phyloP scores from a whole-genome alignment of 92 coral and sea anemone genomes.

The Pocillopora meandrina region DNA sequence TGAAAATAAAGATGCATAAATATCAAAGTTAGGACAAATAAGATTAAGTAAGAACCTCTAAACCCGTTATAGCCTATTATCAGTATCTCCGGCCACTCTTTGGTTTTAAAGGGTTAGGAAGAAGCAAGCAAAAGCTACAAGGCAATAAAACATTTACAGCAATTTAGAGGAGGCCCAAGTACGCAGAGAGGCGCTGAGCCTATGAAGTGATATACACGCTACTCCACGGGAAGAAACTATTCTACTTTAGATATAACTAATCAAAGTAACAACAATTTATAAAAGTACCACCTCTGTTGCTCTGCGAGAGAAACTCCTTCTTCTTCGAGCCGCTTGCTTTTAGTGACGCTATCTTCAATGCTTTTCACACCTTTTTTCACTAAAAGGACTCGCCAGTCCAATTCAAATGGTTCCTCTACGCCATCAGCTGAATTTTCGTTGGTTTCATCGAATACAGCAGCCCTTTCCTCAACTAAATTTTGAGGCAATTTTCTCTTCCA shows the following conservation, averaged over 20 bases:
- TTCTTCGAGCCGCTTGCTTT: conserved; percentile 72
- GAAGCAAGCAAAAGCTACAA: too few species aligned
- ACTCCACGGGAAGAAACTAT: not conserved
- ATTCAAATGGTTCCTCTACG: conserved; percentile 52
- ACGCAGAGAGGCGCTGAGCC: too few species aligned
- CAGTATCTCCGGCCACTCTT: too few species aligned
- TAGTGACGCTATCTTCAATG: conserved; percentile 60
- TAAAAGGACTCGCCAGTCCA: conserved; percentile 62
- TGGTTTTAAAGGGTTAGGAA: too few species aligned
- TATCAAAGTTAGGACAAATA: too few species aligned
- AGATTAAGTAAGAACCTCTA: too few species aligned
- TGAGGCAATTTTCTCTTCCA: conserved; percentile 79
- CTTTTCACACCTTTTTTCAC: conserved; percentile 44
- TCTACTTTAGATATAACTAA: not conserved
- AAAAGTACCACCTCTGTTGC: conserved; percentile 61
- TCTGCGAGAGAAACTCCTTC: conserved; percentile 89
- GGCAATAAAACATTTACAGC: too few species aligned
- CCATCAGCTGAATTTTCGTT: conserved; percentile 50
- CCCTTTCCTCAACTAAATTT: conserved; percentile 64
- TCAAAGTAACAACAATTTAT: not conserved
- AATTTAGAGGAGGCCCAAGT: too few species aligned
- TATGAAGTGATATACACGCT: too few species aligned
- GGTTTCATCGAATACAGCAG: conserved; percentile 67
- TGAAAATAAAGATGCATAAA: too few species aligned
- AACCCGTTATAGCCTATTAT: too few species aligned